Evolutionary conservation across 2,113 vertebrate genomes (phyloP).

Genomic region (Leptobrachium ailaonicum): DNA sequence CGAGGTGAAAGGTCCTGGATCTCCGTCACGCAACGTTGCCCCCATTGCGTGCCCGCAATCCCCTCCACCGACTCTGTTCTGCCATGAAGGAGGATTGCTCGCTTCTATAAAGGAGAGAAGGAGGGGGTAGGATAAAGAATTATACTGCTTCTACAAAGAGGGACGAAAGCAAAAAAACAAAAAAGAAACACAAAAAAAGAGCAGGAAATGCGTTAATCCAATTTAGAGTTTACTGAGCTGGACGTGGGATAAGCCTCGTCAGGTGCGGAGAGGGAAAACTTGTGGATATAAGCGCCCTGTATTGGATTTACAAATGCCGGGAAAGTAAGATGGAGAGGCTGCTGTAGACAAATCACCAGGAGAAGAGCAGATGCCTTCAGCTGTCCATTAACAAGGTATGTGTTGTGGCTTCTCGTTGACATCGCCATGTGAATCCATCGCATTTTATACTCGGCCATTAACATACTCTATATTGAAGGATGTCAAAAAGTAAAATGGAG

Average conservation of each 20-base stretch:
- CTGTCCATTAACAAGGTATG: constrained; percentile 34
- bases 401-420: background rate
- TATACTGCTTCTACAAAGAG: constrained; percentile 23
- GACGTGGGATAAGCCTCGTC: constrained; percentile 28
- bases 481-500: no score
- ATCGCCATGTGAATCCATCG: background rate
- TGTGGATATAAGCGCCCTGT: constrained; percentile 21
- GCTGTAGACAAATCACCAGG: constrained; percentile 4
- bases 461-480: no score
- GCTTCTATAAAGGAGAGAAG: constrained; percentile 19
- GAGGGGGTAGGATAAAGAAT: constrained; percentile 6
- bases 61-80: constrained; percentile 28
- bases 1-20: constrained; percentile 17
- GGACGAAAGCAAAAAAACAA: background rate
- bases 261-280: constrained; percentile 5
- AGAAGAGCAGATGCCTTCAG: constrained; percentile 4
- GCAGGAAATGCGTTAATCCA: constrained; percentile 29
- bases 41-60: constrained; percentile 21
- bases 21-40: constrained; percentile 37
- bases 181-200: background rate
- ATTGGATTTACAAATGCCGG: constrained; percentile 46
- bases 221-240: background rate
- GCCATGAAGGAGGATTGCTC: constrained; percentile 34
- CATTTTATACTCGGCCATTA: background rate
- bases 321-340: constrained; percentile 16